These are phyloP conservation scores for Trididemnum nubilum DNA, from an alignment of 23 tunicate species.

Conservation along the genomic window DNA sequence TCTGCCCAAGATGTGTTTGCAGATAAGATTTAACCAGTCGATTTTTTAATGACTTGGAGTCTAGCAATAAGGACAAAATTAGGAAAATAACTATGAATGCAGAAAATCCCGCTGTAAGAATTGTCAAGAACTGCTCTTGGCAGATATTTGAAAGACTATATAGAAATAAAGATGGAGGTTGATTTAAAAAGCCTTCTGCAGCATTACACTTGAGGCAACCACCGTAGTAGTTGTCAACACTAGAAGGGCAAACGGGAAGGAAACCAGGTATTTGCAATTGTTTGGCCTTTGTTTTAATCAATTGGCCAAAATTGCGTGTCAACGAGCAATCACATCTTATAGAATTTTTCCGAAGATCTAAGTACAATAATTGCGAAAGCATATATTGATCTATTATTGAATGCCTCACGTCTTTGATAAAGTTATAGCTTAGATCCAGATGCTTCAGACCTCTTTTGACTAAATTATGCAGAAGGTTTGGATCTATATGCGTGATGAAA, in stretches of 20 bases:
- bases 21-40: too few relatives aligned
- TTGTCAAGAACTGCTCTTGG: neutral
- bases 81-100: neutral
- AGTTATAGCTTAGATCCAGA: neutral
- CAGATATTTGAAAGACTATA: neutral
- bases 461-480: neutral
- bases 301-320: neutral
- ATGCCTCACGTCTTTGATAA: neutral
- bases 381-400: neutral
- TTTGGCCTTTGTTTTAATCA: neutral
- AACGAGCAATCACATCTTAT: neutral
- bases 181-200: neutral
- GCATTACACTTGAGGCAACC: neutral
- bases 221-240: neutral
- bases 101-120: neutral
- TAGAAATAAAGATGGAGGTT: neutral
- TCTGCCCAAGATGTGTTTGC: neutral
- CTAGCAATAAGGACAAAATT: neutral
- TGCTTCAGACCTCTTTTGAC: neutral
- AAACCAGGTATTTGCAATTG: slow-evolving; percentile 7
- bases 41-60: neutral
- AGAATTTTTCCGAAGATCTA: neutral
- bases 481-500: neutral
- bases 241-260: neutral
- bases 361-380: neutral